Conservation (phyloP, 2,113 vertebrate genomes). For the Protobothrops flavoviridis region DNA sequence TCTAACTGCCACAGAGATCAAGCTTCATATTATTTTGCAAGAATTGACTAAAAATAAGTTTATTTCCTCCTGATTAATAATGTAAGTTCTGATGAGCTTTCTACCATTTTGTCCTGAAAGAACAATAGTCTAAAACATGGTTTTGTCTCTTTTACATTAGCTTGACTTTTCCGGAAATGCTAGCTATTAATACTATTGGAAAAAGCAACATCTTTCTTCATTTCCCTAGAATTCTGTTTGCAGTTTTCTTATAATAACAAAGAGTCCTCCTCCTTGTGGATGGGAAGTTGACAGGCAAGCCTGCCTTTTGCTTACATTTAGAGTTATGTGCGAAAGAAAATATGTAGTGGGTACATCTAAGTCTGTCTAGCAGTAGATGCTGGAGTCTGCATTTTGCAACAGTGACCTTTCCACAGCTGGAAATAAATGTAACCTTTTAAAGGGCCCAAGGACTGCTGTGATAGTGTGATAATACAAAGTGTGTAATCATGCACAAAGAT, state of each 20-base stretch:
- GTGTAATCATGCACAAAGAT: neutral
- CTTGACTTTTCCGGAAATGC: neutral
- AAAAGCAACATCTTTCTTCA: neutral
- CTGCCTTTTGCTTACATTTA: neutral
- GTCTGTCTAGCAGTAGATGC: neutral
- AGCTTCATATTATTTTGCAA: neutral
- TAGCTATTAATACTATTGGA: neutral
- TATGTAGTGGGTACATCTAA: neutral
- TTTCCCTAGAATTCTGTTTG: neutral
- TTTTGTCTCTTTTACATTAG: neutral
- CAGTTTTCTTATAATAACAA: neutral
- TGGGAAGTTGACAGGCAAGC: neutral
- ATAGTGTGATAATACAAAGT: neutral
- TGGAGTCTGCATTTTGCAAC: neutral
- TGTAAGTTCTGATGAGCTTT: neutral
- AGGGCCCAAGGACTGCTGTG: neutral
- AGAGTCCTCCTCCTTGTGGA: neutral
- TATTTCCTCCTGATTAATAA: neutral
- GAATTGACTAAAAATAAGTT: neutral
- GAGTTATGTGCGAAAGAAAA: neutral
- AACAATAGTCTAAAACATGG: neutral
- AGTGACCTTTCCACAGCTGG: neutral
- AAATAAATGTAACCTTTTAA: neutral
- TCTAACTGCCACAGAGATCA: neutral
- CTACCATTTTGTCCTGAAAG: neutral